Conservation (phyloP, 2,797 vertebrate species). For the Falco naumanni region DNA sequence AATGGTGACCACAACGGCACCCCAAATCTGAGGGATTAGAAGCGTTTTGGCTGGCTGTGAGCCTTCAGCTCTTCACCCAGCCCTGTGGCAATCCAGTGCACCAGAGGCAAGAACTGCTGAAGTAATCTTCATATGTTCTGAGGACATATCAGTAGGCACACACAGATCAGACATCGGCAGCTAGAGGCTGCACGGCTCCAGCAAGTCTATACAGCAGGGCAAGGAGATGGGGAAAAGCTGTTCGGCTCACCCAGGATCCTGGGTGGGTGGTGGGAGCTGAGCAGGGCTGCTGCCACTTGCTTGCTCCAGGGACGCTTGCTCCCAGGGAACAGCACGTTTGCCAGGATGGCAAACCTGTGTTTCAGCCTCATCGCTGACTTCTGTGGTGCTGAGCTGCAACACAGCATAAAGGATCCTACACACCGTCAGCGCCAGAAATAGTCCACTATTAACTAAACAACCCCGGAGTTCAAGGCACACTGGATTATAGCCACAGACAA, state of each 20-base stretch:
- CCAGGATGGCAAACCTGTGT: neutral
- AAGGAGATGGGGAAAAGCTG: neutral
- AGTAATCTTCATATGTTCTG: neutral
- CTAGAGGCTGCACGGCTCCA: neutral
- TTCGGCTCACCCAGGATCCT: neutral
- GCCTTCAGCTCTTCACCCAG: neutral
- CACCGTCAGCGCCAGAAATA: neutral
- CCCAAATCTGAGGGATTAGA: neutral
- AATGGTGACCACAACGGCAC: neutral
- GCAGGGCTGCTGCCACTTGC: neutral
- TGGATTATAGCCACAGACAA: neutral
- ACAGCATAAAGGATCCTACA: neutral
- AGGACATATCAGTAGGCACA: neutral
- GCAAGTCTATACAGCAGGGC: neutral
- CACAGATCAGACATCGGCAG: neutral
- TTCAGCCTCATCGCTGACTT: neutral
- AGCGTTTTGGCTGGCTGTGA: neutral
- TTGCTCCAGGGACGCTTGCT: neutral
- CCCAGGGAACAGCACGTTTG: neutral
- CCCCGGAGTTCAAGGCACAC: neutral
- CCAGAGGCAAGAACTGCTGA: neutral
- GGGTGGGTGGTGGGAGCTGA: neutral
- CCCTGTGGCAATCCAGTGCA: rapidly evolving
- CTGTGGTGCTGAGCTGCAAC: neutral
- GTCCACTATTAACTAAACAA: neutral